Evolutionary conservation across 2,888 invertebrate species (phyloP), one percentile per base, ranked within the genome.

Genomic region (Chymomyza fuscimana): DNA sequence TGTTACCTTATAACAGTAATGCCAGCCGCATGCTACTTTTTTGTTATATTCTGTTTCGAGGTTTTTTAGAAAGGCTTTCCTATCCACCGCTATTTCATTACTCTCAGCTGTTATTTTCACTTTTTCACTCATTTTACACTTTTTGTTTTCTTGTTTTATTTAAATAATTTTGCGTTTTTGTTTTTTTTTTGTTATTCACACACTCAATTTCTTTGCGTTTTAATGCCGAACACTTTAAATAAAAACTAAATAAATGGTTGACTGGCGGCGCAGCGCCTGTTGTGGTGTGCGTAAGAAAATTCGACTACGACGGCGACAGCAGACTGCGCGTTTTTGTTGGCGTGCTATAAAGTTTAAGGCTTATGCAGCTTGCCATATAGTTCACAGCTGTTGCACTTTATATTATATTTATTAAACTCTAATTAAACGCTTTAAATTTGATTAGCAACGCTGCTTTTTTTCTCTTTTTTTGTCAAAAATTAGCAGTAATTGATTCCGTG

Each of bases 1-100:
- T 40, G 60, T 78, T 73, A 83, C 83, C 83, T 83, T 86, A 70
- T 77, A 83, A 63, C 22, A 86, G 15, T 64, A 73, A 67, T 46
- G 69, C 88, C 86, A 83, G 50, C 74, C 82, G 68, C 70, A 56
- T 70, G 60, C 69, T 72, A 58, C 63, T 66, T 73, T 82, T 79
- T 79, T 86, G 40, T 72, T 80, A 68, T 83, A 83, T 77, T 83
- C 83, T 75, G 72, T 65, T 74, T 78, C 83, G 62, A 83, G 81
- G 73, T 70, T 79, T 79, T 81, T 64, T 86, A 86, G 64, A 76
- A 61, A 63, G 7, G 22, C 19, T n/a, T 73, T 70, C 25, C 65
- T 75, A 65, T 81, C 86, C 86, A 66, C 74, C 25, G 16, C 22
- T 25, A 63, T 19, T 63, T 19, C 51, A n/a, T 15, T 15, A 12